phyloP scores from a whole-genome alignment of 30 jellyfish, hydroid and myxozoan genomes.

The Haliclystus octoradiatus region DNA sequence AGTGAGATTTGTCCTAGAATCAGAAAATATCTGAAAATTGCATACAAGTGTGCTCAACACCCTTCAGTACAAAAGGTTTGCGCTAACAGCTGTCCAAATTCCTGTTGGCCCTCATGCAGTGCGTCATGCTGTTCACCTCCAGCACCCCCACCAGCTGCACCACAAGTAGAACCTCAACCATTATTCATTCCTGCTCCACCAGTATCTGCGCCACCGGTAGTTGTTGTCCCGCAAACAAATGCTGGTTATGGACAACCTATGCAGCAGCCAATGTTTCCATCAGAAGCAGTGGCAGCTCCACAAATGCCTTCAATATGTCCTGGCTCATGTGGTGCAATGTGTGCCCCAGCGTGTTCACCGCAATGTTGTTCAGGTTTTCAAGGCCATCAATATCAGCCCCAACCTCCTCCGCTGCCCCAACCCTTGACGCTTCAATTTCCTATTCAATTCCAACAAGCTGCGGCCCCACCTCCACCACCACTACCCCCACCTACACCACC shows the following conservation, averaged over 20 bases:
- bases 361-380: neutral
- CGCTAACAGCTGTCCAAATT: slow-evolving; percentile 36
- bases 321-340: neutral
- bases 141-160: slow-evolving; percentile 45
- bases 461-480: too few relatives aligned
- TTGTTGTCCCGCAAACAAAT: too few relatives aligned
- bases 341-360: slow-evolving; percentile 11
- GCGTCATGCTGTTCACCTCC: slow-evolving; percentile 70
- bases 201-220: slow-evolving; percentile 22
- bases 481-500: neutral
- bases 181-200: slow-evolving; percentile 34
- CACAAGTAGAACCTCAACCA: slow-evolving; percentile 55
- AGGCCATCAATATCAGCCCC: too few relatives aligned
- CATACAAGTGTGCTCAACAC: slow-evolving; percentile 68
- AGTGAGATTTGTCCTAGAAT: slow-evolving; percentile 75
- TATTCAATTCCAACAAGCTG: too few relatives aligned
- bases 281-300: too few relatives aligned
- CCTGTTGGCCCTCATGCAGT: slow-evolving; percentile 80
- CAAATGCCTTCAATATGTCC: neutral
- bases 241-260: too few relatives aligned
- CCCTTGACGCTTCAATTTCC: too few relatives aligned
- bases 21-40: slow-evolving; percentile 54
- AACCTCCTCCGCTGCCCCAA: too few relatives aligned
- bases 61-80: slow-evolving; percentile 54
- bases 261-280: too few relatives aligned